phyloP scores from a whole-genome alignment of 2,113 vertebrate genomes.

The Hiodon alosoides region DNA sequence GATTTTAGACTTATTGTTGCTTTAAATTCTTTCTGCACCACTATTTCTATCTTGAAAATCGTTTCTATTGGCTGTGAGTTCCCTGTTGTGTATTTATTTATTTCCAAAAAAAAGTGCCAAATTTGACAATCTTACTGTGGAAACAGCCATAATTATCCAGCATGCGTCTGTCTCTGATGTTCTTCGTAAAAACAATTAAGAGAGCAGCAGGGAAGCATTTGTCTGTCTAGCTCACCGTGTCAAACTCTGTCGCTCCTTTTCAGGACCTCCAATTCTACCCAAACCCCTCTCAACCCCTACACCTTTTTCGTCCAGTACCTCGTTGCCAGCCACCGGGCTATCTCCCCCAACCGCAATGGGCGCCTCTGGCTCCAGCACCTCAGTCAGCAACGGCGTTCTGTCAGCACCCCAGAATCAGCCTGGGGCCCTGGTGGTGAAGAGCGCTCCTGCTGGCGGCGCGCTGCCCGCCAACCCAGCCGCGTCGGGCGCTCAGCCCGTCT shows the following conservation, averaged over 20 bases:
- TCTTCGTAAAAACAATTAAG: background rate
- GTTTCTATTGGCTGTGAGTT: no score
- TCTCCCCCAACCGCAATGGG: slow-evolving; percentile 57
- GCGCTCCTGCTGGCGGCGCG: slow-evolving; percentile 33
- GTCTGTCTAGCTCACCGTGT: background rate
- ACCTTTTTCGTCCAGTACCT: slow-evolving; percentile 31
- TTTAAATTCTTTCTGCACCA: no score
- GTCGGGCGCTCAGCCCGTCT: slow-evolving; percentile 46
- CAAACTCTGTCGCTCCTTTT: background rate
- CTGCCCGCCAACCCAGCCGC: slow-evolving; percentile 42
- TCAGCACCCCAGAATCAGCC: slow-evolving; percentile 54
- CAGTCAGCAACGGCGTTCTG: slow-evolving; percentile 36
- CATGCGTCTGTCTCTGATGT: background rate
- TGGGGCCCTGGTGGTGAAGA: slow-evolving; percentile 53
- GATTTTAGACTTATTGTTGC: no score
- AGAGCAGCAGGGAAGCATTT: background rate
- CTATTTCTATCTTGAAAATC: no score
- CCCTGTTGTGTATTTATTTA: no score
- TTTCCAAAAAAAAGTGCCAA: no score
- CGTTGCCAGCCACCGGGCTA: slow-evolving; percentile 49
- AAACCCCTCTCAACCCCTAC: slow-evolving; percentile 32
- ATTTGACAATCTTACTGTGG: background rate
- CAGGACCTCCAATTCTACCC: slow-evolving; percentile 29
- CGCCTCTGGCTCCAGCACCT: slow-evolving; percentile 44
- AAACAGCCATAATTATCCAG: background rate